Percentiles rank a stretch among this genome's conserved stretches.
Evolutionary conservation across 2,797 vertebrate species (phyloP).

Genomic region (Odontamblyopus rebecca): DNA sequence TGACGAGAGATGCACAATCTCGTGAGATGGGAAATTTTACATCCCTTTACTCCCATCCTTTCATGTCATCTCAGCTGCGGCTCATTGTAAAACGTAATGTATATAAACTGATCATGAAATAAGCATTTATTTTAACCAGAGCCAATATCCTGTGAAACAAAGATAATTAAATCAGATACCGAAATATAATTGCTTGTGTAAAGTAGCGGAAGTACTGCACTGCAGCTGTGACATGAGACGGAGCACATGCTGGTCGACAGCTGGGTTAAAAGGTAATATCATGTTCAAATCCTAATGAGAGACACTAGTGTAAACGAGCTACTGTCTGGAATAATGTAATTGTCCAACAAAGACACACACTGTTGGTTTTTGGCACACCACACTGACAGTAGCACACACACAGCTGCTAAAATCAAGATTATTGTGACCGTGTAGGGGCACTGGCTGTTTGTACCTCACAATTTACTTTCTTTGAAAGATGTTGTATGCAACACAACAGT

Average conservation of each 20-base stretch:
- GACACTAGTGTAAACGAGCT: constrained; percentile 24
- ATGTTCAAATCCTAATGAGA: constrained; percentile 17
- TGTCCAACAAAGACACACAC: constrained; percentile 11
- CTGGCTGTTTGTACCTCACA: background rate
- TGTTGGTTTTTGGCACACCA: constrained; percentile 15
- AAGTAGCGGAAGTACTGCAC: background rate
- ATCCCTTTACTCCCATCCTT: constrained; percentile 2
- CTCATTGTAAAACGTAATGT: background rate
- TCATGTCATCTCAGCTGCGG: background rate
- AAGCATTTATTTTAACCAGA: background rate
- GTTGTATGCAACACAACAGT: background rate
- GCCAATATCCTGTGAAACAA: background rate
- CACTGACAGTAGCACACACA: background rate
- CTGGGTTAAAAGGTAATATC: background rate
- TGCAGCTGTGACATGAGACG: constrained; percentile 14
- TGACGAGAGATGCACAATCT: constrained; percentile 1
- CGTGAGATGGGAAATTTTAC: background rate
- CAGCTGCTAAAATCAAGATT: background rate
- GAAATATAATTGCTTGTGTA: background rate
- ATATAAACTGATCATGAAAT: background rate
- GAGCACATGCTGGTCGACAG: constrained; percentile 4
- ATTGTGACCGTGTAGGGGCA: background rate
- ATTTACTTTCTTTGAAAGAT: background rate
- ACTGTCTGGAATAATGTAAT: constrained; percentile 26
- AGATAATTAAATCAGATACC: background rate